Evolutionary conservation across 2,113 vertebrate genomes (phyloP), one percentile per base, ranked within the genome.

Genomic region (Lichenostomus cassidix): DNA sequence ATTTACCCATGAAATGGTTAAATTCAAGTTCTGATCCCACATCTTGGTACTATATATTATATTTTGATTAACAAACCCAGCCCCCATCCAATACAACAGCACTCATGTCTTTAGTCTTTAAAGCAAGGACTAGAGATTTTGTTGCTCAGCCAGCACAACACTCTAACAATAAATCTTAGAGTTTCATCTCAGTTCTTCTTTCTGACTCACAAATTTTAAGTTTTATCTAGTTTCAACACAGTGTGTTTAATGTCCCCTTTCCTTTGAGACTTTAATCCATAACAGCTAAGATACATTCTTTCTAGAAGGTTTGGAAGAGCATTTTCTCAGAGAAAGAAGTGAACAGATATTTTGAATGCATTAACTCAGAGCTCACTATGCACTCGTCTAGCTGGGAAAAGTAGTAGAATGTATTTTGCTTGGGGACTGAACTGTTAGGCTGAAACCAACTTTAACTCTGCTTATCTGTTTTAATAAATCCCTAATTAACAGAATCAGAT

Each of bases 51-150:
- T 52, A 20, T 14, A 25, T 41, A 47, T 22, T 12, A 11, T 52
- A 11, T 42, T 58, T 76, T 53, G 10, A 42, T 20, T 35, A 71
- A 63, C 6, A 49, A 10, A 1, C 6, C 1, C 25, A 80, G 5
- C 5, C 6, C 9, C 4, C 3, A 33, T 17, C 4, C 47, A 59
- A 35, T 7, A 76, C 6, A 71, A 62, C 12, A 4, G 2, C 0
- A 3, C 4, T 5, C 27, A 44, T 31, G 47, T 6, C 21, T 42
- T 2, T 12, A 29, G 24, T 31, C 7, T 78, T 70, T 58, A 58
- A 62, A 75, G 6, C 4, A 82, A 58, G 18, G 27, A 28, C 20
- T 63, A 76, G 23, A 70, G 49, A 25, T 50, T 35, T 70, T 68
- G 27, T 81, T 39, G 33, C 20, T 35, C 25, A 69, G 17, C 12